Percentiles rank a stretch among this genome's conserved stretches.
Conservation (phyloP, 2,113 vertebrate genomes). For the Neomonachus schauinslandi region DNA sequence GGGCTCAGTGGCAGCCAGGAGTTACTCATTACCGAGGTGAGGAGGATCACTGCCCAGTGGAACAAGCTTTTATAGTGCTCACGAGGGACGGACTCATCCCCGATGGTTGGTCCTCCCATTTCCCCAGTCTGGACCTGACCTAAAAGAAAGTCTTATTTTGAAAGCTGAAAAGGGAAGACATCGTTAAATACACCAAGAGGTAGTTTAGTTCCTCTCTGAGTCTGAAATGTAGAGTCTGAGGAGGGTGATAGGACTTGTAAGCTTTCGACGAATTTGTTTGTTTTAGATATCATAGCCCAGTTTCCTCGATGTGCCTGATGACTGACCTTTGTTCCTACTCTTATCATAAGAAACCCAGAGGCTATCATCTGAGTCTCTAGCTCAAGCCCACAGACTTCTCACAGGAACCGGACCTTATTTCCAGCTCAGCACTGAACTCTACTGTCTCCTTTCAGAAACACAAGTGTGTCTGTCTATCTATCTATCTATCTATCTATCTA, state of each 20-base stretch:
- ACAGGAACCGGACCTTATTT: not conserved
- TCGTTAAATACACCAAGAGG: not conserved
- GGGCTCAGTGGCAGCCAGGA: not conserved
- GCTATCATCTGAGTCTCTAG: not conserved
- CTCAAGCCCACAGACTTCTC: not conserved
- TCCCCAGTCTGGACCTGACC: not conserved
- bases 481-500: not conserved
- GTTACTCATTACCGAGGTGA: not conserved
- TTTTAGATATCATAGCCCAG: not conserved
- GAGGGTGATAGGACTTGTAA: not conserved
- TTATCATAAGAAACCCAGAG: not conserved
- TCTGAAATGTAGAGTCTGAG: not conserved
- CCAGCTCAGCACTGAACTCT: slow-evolving; percentile 73
- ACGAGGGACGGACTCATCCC: not conserved
- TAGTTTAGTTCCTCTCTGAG: not conserved
- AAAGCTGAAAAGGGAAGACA: not conserved
- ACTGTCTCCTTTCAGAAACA: slow-evolving; percentile 63
- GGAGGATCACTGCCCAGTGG: not conserved
- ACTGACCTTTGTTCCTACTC: not conserved
- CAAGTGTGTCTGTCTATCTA: not conserved
- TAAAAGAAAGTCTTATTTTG: not conserved
- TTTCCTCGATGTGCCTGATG: not conserved
- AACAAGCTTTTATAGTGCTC: not conserved
- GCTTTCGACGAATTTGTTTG: not conserved
- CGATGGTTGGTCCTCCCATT: not conserved